Percentiles rank a stretch among this genome's conserved stretches.
phyloP scores from a whole-genome alignment of 2,888 invertebrate species.

The Xylocampa areola region DNA sequence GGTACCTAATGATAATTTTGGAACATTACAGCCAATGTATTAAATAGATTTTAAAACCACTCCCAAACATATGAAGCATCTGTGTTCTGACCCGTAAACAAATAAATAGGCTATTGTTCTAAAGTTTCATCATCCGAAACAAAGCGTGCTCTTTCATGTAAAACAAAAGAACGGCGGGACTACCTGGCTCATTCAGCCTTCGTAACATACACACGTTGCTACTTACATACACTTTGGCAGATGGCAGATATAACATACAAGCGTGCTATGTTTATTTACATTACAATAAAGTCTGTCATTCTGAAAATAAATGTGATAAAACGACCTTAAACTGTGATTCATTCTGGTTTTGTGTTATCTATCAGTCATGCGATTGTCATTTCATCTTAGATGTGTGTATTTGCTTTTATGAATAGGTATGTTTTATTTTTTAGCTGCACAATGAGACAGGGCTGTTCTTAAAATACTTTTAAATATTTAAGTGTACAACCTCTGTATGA shows the following conservation, averaged over 20 bases:
- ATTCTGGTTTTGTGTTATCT: slow-evolving; percentile 34
- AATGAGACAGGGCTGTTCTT: too few species aligned
- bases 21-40: not conserved
- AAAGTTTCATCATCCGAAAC: slow-evolving; percentile 73
- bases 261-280: slow-evolving; percentile 38
- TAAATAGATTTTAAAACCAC: slow-evolving; percentile 37
- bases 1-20: not conserved
- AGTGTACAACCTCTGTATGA: too few species aligned
- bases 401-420: slow-evolving; percentile 9
- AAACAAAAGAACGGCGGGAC: slow-evolving; percentile 63
- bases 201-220: slow-evolving; percentile 6
- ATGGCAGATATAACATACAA: slow-evolving; percentile 1
- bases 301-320: slow-evolving; percentile 20
- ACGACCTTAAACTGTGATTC: slow-evolving; percentile 48
- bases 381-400: slow-evolving; percentile 23
- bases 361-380: slow-evolving; percentile 38
- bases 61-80: slow-evolving; percentile 59
- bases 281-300: slow-evolving; percentile 20
- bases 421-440: too few species aligned
- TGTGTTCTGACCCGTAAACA: slow-evolving; percentile 73
- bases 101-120: slow-evolving; percentile 80
- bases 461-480: not conserved
- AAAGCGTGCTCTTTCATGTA: slow-evolving; percentile 67
- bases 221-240: not conserved
- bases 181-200: slow-evolving; percentile 42